Base-by-base conservation (phyloP, 2,113 vertebrate species). In the Periophthalmus modestus region DNA sequence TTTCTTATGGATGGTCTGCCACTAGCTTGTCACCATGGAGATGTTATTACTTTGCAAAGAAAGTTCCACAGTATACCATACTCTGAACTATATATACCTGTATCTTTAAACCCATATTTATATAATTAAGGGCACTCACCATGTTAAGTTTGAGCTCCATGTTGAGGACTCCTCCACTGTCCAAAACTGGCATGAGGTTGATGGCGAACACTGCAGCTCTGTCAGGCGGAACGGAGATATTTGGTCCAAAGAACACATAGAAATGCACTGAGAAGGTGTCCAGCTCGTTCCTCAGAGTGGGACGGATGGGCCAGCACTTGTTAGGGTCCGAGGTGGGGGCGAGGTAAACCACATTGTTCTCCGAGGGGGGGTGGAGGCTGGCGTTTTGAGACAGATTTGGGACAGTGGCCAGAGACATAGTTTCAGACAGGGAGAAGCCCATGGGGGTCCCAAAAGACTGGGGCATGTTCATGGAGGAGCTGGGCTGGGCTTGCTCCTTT, bases 221-320 rank as follows among this genome's bases (percentile, higher is more conserved):
- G 83, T 96, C 95, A 0, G 97, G 96, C 0, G 96, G 97, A 34
- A 99, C 91, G 0, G 95, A 95, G 73, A 99, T 96, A 0, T 97
- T 99, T 69, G 97, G 98, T 14, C 97, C 97, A 0, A 99, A 99
- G 92, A 98, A 99, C 87, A 99, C 96, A 78, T 99, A 99, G 93
- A 99, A 99, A 89, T 98, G 98, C 71, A 98, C 97, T 0, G 98
- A 99, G 93, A 99, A 99, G 75, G 98, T 97, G 86, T 99, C 97
- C 90, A 99, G 91, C 87, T 99, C 98, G 0, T 99, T 99, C 76
- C 98, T 95, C 79, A 99, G 93, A 0, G 97, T 99, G 0, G 98
- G 98, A 0, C 96, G 95, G 67, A 98, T 93, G 0, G 97, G 98
- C 96, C 97, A 98, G 89, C 98, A 99, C 81, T 87, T 92, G 82